Conservation (phyloP, 2,113 vertebrate genomes). For the Gorsachius goisagi region DNA sequence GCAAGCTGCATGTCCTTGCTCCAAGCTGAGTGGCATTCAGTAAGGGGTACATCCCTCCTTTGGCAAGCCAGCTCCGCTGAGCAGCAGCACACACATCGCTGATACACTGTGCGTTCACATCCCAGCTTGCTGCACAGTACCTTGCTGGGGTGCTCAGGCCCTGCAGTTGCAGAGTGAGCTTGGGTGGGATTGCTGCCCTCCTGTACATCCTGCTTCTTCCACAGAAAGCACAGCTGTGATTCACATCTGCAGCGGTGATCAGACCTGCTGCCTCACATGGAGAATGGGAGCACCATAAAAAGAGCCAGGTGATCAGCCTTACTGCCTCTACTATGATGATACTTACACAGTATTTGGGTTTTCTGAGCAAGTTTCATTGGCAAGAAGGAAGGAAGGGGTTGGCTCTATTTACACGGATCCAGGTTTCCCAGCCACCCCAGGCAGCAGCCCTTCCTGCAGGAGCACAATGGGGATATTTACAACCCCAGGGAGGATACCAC, state of each 20-base stretch:
- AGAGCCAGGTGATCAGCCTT: not conserved
- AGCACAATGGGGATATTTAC: slow-evolving; percentile 32
- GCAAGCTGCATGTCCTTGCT: not conserved
- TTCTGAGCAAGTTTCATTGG: not conserved
- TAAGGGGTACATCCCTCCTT: not conserved
- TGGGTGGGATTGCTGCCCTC: not conserved
- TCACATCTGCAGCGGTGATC: accelerated
- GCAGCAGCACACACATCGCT: not conserved
- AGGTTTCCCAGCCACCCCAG: not conserved
- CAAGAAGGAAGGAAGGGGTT: not conserved
- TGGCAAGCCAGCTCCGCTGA: accelerated
- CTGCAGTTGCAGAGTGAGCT: not conserved
- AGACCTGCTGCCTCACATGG: not conserved
- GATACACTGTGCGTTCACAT: accelerated
- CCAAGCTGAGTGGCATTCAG: not conserved
- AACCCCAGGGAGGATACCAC: not conserved
- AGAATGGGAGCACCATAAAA: not conserved
- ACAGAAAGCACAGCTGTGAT: not conserved
- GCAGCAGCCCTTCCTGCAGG: slow-evolving; percentile 24
- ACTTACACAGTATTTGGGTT: not conserved
- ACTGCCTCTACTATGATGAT: not conserved
- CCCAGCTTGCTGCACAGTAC: not conserved
- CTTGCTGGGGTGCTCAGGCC: not conserved
- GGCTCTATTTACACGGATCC: not conserved
- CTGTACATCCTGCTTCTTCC: accelerated